Evolutionary conservation across 2,888 invertebrate species (phyloP), one percentile per base, ranked within the genome.

Genomic region (Pandemis corylana): DNA sequence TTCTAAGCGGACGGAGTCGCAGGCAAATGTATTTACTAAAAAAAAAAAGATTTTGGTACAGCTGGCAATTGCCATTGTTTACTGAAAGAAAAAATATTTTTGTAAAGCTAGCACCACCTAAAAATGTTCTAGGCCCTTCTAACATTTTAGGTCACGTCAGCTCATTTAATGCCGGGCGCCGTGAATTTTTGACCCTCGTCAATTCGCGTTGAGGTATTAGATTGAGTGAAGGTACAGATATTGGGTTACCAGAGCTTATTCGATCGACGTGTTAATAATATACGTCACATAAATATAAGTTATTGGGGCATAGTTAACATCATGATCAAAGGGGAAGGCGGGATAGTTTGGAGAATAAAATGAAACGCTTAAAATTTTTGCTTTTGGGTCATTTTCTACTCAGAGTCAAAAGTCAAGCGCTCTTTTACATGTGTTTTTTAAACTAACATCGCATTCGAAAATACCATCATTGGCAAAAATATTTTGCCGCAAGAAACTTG

Each of bases 151-250:
- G 61, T 70, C 59, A 41, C 63, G 66, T 67, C 75, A 49, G 66
- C 75, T 67, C 71, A 44, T 67, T 67, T 71, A 71, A 75, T 62
- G 70, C 61, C 20, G 53, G 53, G 70, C 67, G 46, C 36, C 62
- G 71, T 62, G 70, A 75, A 75, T 67, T 75, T 56, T 67, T 67
- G 75, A 75, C 75, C 75, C 75, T 75, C 71, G 75, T 75, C 75
- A 75, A 75, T 75, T 71, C 62, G 66, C 66, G 70, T 63, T 62
- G 74, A 75, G 70, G 67, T 71, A 71, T 75, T 75, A 71, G 71
- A 75, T 75, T 75, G 75, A 67, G 71, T 67, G 63, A 44, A 67
- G 71, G 66, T 66, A 46, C 75, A 71, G 75, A 63, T 75, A 75
- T 75, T 75, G 71, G 67, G 67, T 75, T 71, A 67, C 75, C 62